These are phyloP conservation scores for Gymnodraco acuticeps DNA, from an alignment of 2,797 vertebrate genomes.

Conservation along the genomic window DNA sequence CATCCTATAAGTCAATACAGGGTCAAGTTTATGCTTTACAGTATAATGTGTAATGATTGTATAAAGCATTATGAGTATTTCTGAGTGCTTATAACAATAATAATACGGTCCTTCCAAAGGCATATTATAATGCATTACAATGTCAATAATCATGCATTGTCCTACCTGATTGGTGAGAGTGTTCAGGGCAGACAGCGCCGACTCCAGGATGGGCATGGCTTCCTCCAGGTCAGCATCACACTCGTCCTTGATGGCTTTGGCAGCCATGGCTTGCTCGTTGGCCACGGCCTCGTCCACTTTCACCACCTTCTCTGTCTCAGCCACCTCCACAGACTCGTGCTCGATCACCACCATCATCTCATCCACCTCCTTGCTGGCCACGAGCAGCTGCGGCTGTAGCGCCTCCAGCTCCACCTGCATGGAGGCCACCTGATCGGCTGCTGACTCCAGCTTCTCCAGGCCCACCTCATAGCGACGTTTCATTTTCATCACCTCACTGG, in stretches of 20 bases:
- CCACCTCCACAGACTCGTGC: conserved; percentile 90
- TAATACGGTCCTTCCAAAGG: too few relatives aligned
- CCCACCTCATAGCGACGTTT: conserved; percentile 92
- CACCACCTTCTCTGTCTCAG: conserved; percentile 91
- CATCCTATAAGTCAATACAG: too few relatives aligned
- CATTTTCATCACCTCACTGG: conserved; percentile 90
- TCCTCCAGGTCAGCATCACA: conserved; percentile 91
- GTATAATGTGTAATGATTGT: too few relatives aligned
- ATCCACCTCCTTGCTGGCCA: conserved; percentile 90
- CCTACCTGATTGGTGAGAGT: conserved; percentile 89
- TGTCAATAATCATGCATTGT: background rate
- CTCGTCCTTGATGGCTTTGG: conserved; percentile 94
- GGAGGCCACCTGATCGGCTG: conserved; percentile 88
- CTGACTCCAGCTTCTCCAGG: conserved; percentile 91
- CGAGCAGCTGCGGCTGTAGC: conserved; percentile 89
- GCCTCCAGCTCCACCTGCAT: conserved; percentile 92
- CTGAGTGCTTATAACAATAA: too few relatives aligned
- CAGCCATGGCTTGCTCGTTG: conserved; percentile 91
- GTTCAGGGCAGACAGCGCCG: conserved; percentile 88
- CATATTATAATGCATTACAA: too few relatives aligned
- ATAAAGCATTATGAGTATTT: too few relatives aligned
- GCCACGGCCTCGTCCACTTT: conserved; percentile 89
- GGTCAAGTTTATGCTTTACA: too few relatives aligned
- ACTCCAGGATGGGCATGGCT: conserved; percentile 90
- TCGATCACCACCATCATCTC: conserved; percentile 91